These are phyloP conservation scores for Rhopilema esculentum DNA, from an alignment of 30 jellyfish, hydroid and myxozoan species.

Conservation along the genomic window DNA sequence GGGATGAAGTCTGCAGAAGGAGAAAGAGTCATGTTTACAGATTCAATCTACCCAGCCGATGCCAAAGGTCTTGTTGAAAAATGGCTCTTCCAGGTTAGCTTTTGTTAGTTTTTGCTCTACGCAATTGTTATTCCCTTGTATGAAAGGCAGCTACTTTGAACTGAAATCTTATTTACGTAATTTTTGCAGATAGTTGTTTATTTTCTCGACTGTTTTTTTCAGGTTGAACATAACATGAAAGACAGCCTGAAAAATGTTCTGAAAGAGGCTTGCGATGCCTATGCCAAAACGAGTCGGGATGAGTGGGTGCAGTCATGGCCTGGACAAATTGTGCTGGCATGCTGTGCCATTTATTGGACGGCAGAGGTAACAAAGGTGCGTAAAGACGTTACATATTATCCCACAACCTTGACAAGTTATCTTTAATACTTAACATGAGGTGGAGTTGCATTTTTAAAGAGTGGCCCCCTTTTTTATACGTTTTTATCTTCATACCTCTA, in stretches of 20 bases:
- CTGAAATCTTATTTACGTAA: too few species aligned
- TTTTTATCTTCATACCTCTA: too few species aligned
- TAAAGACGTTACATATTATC: background rate
- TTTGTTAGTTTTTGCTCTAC: background rate
- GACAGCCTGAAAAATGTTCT: conserved; percentile 51
- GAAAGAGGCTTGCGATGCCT: conserved; percentile 48
- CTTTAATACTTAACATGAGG: background rate
- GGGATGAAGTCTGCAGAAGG: conserved; percentile 71
- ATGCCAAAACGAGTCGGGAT: conserved; percentile 32
- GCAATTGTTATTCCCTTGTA: background rate
- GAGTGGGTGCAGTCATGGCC: conserved; percentile 77
- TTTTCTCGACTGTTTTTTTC: background rate
- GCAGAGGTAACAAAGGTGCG: conserved; percentile 64
- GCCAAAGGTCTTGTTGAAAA: conserved; percentile 70
- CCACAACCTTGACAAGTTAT: too few species aligned
- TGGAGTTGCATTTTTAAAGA: background rate
- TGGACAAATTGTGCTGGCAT: conserved; percentile 64
- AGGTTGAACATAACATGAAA: conserved; percentile 70
- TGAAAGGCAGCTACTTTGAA: too few species aligned
- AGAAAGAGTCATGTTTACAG: conserved; percentile 35
- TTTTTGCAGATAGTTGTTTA: background rate
- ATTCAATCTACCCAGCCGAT: conserved; percentile 45
- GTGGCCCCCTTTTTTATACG: too few species aligned
- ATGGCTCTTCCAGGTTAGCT: conserved; percentile 59
- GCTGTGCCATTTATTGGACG: conserved; percentile 53